These are phyloP conservation scores for Hirtodrosophila histrioides DNA, from an alignment of 2,888 invertebrate genomes.

Conservation along the genomic window DNA sequence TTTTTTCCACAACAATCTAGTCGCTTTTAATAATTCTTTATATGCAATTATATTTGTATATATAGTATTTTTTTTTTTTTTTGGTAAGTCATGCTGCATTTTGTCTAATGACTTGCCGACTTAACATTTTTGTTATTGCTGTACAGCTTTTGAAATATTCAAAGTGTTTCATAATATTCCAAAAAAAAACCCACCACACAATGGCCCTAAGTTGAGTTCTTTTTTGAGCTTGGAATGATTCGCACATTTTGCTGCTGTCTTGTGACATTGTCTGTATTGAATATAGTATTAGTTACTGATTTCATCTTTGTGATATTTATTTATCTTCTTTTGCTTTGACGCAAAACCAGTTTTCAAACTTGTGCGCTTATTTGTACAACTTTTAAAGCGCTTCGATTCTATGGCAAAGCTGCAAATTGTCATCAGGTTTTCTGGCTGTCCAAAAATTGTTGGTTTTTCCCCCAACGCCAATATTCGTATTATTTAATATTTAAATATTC, in stretches of 20 bases:
- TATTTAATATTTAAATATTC: constrained; percentile 63
- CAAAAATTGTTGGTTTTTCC: constrained; percentile 7
- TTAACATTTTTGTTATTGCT: constrained; percentile 42
- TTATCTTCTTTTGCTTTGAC: constrained; percentile 6
- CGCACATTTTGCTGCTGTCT: constrained; percentile 17
- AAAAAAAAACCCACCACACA: constrained; percentile 25
- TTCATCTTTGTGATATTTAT: constrained; percentile 7
- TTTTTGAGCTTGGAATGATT: constrained; percentile 25
- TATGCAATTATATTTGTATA: constrained; percentile 41
- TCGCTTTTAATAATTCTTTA: constrained; percentile 60
- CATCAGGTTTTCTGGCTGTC: constrained; percentile 30
- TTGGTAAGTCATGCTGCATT: constrained; percentile 75
- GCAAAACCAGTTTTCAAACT: constrained; percentile 52
- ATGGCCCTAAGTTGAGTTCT: constrained; percentile 27
- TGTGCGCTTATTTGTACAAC: constrained; percentile 33
- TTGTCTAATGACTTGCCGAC: constrained; percentile 71
- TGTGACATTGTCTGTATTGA: constrained; percentile 21
- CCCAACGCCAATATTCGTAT: constrained; percentile 21
- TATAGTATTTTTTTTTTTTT: constrained; percentile 25
- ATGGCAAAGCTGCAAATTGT: constrained; percentile 31
- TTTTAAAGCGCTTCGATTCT: constrained; percentile 33
- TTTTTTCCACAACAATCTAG: constrained; percentile 56
- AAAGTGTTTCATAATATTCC: constrained; percentile 39
- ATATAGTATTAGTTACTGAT: neutral
- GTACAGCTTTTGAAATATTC: constrained; percentile 21